These are phyloP conservation scores for Laupala kohalensis DNA, from an alignment of 1,140 invertebrate species.

Conservation along the genomic window DNA sequence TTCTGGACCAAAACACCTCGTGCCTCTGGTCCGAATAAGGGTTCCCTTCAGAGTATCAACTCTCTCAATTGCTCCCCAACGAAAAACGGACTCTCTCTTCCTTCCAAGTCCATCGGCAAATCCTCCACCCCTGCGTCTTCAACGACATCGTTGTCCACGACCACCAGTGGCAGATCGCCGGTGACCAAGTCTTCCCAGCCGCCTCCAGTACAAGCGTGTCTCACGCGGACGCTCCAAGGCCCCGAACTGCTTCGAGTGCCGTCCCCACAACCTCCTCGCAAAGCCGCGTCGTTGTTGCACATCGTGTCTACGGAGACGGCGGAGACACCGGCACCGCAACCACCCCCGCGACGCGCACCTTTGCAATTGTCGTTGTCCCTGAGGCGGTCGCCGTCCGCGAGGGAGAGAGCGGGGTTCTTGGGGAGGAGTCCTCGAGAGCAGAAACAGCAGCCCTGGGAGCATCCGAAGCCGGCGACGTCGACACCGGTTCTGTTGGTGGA, in stretches of 20 bases:
- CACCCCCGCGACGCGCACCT: too few relatives aligned
- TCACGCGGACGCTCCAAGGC: not conserved
- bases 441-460: not conserved
- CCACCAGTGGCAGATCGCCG: not conserved
- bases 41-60: not conserved
- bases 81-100: not conserved
- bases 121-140: not conserved
- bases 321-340: not conserved
- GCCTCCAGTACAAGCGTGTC: not conserved
- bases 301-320: not conserved
- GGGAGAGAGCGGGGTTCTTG: not conserved
- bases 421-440: not conserved
- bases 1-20: not conserved
- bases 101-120: not conserved
- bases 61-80: not conserved
- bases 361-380: not conserved
- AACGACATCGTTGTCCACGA: not conserved
- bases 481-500: not conserved
- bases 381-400: not conserved
- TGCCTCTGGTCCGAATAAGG: not conserved
- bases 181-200: not conserved
- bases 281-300: not conserved
- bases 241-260: not conserved
- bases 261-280: not conserved
- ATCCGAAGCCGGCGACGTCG: not conserved